Conservation (phyloP, 1,140 invertebrate species). For the Bombus superbus region DNA sequence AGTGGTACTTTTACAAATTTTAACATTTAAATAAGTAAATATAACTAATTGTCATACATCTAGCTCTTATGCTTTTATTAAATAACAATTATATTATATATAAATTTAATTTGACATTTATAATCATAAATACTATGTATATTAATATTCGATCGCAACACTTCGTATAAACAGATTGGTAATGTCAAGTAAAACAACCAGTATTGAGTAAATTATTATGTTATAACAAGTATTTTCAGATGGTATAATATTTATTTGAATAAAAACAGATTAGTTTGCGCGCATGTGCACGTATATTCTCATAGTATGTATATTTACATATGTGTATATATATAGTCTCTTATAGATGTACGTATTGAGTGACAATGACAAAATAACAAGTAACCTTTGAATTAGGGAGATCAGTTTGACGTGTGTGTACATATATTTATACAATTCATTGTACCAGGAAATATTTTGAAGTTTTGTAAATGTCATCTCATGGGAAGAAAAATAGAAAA, state of each 20-base stretch:
- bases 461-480: conserved; percentile 72
- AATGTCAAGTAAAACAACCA: not conserved
- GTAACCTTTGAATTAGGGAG: conserved; percentile 65
- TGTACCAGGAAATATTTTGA: not conserved
- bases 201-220: not conserved
- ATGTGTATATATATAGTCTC: too few species aligned
- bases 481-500: conserved; percentile 73
- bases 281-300: not conserved
- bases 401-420: conserved; percentile 1
- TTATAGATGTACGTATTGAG: not conserved
- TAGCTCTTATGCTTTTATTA: not conserved
- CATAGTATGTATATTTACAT: not conserved
- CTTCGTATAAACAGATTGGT: not conserved
- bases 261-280: not conserved
- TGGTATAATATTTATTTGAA: not conserved
- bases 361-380: not conserved
- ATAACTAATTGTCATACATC: not conserved
- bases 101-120: not conserved
- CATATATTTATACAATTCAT: too few species aligned
- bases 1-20: conserved; percentile 21
- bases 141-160: not conserved
- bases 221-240: not conserved
- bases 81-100: not conserved
- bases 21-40: not conserved
- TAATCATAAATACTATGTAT: not conserved